These are phyloP conservation scores for Volucella bombylans DNA, from an alignment of 2,888 invertebrate genomes.

Conservation along the genomic window DNA sequence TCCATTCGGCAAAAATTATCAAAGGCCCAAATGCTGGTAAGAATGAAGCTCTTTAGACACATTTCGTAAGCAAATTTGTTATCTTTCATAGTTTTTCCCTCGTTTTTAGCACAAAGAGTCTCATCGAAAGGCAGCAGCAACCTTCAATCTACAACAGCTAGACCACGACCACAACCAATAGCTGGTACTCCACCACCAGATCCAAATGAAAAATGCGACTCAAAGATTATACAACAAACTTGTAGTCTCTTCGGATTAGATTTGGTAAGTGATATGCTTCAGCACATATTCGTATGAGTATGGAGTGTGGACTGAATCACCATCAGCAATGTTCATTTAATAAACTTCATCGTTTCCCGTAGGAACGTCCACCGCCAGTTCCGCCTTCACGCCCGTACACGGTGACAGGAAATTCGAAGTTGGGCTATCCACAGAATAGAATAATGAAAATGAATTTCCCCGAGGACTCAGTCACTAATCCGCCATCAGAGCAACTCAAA, in stretches of 20 bases:
- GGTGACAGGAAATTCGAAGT: conserved; percentile 93
- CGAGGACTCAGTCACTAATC: conserved; percentile 83
- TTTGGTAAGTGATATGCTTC: conserved; percentile 85
- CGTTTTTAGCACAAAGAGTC: conserved; percentile 79
- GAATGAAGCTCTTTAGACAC: conserved; percentile 26
- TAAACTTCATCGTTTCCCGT: conserved; percentile 71
- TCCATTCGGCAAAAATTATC: conserved; percentile 76
- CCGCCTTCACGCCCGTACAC: conserved; percentile 95
- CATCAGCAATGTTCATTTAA: conserved; percentile 39
- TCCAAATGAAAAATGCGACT: conserved; percentile 92
- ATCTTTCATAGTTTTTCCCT: conserved; percentile 68
- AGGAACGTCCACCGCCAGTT: conserved; percentile 95
- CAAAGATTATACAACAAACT: conserved; percentile 94
- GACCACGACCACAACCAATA: conserved; percentile 94
- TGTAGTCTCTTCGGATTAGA: conserved; percentile 95
- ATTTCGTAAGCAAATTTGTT: conserved; percentile 75
- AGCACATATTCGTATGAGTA: conserved; percentile 4
- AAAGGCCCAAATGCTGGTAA: conserved; percentile 80
- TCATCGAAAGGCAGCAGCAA: conserved; percentile 81
- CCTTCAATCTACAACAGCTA: conserved; percentile 83
- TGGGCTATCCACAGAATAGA: conserved; percentile 95
- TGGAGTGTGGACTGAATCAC: neutral
- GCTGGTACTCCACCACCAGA: conserved; percentile 95
- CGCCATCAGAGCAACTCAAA: conserved; percentile 84
- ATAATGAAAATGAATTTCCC: conserved; percentile 95